Percentiles rank a stretch among this genome's conserved stretches.
Evolutionary conservation across 2,888 invertebrate genomes (phyloP).

Genomic region (Eretmocerus hayati): DNA sequence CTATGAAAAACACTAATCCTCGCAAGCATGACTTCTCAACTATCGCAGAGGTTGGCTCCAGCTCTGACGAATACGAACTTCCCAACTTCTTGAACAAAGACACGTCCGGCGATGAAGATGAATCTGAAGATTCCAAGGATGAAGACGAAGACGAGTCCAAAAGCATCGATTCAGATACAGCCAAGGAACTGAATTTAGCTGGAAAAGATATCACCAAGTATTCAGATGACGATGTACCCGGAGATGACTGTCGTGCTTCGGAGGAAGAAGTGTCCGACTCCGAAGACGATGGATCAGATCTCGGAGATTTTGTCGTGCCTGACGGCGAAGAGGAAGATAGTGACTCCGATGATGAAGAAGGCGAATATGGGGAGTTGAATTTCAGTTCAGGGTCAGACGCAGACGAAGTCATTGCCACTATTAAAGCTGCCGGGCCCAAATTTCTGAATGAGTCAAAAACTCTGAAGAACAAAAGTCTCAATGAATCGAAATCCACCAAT

Average conservation of each 20-base stretch:
- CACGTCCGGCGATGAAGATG: not conserved
- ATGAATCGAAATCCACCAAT: not conserved
- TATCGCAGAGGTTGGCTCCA: conserved; percentile 19
- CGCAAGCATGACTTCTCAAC: conserved; percentile 19
- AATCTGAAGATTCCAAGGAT: not conserved
- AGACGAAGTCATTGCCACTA: conserved; percentile 10
- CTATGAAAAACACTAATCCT: conserved; percentile 10
- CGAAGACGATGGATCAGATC: conserved; percentile 35
- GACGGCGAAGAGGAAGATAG: conserved; percentile 29
- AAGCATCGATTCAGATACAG: conserved; percentile 6
- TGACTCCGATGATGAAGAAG: conserved; percentile 15
- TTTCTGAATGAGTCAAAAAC: not conserved
- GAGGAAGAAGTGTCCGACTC: conserved; percentile 35
- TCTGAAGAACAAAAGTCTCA: not conserved
- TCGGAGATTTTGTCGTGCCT: conserved; percentile 33
- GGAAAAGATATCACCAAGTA: conserved; percentile 26
- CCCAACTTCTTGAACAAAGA: too few species aligned
- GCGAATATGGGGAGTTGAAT: conserved; percentile 15
- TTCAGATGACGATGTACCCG: conserved; percentile 36
- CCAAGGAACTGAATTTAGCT: conserved; percentile 34
- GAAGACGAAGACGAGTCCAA: too few species aligned
- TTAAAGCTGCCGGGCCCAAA: not conserved
- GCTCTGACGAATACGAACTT: conserved; percentile 15
- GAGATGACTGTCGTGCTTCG: conserved; percentile 36
- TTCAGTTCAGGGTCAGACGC: conserved; percentile 7